Conservation (phyloP, 2,113 vertebrate genomes). For the Phrynosoma platyrhinos region DNA sequence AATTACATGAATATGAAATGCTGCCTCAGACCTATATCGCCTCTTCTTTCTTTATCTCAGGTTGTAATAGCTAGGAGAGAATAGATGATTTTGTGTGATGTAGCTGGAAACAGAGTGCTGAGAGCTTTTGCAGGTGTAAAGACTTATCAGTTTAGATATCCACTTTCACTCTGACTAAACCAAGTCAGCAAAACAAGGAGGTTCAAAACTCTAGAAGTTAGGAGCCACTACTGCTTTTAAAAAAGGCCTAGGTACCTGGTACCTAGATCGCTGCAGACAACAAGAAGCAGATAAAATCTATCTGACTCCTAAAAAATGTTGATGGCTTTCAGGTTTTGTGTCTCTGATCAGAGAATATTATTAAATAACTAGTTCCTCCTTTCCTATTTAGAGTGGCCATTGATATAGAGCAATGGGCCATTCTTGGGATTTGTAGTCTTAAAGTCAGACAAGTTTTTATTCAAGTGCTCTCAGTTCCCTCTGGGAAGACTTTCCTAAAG, state of each 20-base stretch:
- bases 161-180: not conserved
- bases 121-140: not conserved
- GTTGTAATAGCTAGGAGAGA: conserved; percentile 11
- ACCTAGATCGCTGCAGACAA: not conserved
- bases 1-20: conserved; percentile 41
- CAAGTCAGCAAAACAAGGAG: not conserved
- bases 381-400: too few species aligned
- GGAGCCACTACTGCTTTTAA: not conserved
- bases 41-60: not conserved
- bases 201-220: not conserved
- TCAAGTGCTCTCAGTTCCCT: too few species aligned
- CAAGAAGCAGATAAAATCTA: not conserved
- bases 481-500: too few species aligned
- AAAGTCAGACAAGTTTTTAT: too few species aligned
- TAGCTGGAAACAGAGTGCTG: not conserved
- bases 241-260: not conserved
- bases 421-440: too few species aligned
- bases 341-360: not conserved
- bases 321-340: not conserved
- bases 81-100: not conserved
- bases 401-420: too few species aligned
- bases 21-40: not conserved
- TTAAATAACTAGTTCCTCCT: not conserved
- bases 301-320: not conserved
- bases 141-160: not conserved